Conservation (phyloP, 64 coral and sea anemone species). For the Montipora cactus region DNA sequence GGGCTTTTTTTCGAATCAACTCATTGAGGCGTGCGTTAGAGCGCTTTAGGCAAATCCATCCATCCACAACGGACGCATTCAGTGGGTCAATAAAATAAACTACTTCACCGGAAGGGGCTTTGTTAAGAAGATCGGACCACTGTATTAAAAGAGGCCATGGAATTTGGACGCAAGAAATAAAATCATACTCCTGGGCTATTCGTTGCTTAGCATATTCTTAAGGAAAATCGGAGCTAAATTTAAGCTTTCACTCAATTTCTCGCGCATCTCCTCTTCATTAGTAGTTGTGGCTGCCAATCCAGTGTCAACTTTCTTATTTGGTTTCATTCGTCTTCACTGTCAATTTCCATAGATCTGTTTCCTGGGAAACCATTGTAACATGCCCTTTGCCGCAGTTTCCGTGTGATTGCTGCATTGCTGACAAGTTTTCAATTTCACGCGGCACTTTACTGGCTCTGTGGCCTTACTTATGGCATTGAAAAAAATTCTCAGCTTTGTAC, state of each 20-base stretch:
- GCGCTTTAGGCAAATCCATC: constrained; percentile 48
- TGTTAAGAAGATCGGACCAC: background rate
- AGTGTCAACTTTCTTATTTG: too few species aligned
- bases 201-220: constrained; percentile 16
- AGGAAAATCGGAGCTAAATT: constrained; percentile 10
- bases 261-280: too few species aligned
- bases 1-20: background rate
- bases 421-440: too few species aligned
- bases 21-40: constrained; percentile 1
- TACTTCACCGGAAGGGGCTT: background rate
- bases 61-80: constrained; percentile 28
- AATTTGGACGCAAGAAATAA: background rate
- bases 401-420: too few species aligned
- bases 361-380: too few species aligned
- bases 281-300: too few species aligned
- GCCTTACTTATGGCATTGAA: too few species aligned
- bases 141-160: background rate
- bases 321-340: too few species aligned
- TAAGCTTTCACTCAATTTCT: constrained; percentile 35
- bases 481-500: too few species aligned
- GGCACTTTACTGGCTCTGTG: too few species aligned
- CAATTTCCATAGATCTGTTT: too few species aligned
- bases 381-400: too few species aligned
- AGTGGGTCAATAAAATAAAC: constrained; percentile 22
- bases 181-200: constrained; percentile 9